Percentiles rank a stretch among this genome's conserved stretches.
These are phyloP conservation scores for Atta cephalotes DNA, from an alignment of 1,140 invertebrate species.

Conservation along the genomic window DNA sequence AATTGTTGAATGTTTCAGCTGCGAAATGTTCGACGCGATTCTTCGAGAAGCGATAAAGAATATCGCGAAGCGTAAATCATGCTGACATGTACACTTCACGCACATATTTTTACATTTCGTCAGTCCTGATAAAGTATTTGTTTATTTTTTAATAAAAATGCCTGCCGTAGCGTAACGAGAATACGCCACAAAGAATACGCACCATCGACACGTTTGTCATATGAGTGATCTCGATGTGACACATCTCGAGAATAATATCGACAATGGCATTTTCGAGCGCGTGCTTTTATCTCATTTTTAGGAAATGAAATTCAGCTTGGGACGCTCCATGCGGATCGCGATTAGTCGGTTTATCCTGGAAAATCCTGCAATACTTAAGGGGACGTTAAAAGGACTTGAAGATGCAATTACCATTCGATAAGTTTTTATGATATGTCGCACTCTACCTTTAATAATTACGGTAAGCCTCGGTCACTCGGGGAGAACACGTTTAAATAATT, in stretches of 20 bases:
- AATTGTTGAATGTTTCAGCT: background rate
- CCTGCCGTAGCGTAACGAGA: background rate
- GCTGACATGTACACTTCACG: background rate
- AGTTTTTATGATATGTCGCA: constrained; percentile 33
- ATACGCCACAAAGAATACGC: background rate
- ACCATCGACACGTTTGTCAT: constrained; percentile 8
- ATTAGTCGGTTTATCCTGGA: constrained; percentile 21
- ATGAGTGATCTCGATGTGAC: background rate
- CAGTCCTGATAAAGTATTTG: constrained; percentile 44
- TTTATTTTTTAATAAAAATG: constrained; percentile 44
- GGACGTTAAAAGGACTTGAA: background rate
- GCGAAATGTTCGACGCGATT: background rate
- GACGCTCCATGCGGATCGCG: constrained; percentile 49
- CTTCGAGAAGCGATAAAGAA: constrained; percentile 19
- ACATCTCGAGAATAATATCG: constrained; percentile 10
- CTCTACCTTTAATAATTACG: constrained; percentile 60
- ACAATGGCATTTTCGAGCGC: constrained; percentile 2
- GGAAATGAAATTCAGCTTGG: constrained; percentile 5
- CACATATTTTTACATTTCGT: constrained; percentile 67
- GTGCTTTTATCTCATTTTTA: background rate
- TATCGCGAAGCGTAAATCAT: constrained; percentile 22
- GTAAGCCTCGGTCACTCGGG: constrained; percentile 68
- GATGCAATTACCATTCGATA: constrained; percentile 44
- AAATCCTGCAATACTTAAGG: constrained; percentile 21
- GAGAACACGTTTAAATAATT: constrained; percentile 61